Percentiles rank a stretch among this genome's conserved stretches.
Conservation (phyloP, 2,797 vertebrate species). For the Crenichthys baileyi region DNA sequence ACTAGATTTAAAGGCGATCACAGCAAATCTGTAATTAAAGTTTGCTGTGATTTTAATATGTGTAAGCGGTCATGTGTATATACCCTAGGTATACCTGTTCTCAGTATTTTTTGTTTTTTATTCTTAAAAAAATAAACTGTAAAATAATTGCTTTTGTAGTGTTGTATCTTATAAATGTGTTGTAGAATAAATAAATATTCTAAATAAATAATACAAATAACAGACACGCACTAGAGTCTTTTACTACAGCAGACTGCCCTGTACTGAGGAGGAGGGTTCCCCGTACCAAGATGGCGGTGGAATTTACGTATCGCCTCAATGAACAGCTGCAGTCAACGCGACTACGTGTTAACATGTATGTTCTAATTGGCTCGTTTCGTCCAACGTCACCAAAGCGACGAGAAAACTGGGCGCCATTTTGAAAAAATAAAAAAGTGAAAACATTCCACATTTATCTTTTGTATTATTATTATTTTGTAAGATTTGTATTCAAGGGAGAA, state of each 20-base stretch:
- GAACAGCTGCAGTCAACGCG: background rate
- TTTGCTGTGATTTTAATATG: slow-evolving; percentile 13
- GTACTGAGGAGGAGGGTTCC: background rate
- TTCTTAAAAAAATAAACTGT: slow-evolving; percentile 56
- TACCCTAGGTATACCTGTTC: slow-evolving; percentile 5
- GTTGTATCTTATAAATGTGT: background rate
- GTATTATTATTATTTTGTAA: background rate
- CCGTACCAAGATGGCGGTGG: background rate
- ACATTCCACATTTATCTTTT: background rate
- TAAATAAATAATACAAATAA: too few species aligned
- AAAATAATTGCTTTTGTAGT: slow-evolving; percentile 8
- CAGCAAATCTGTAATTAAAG: slow-evolving; percentile 20
- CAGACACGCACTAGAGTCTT: too few species aligned
- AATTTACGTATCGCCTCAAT: background rate
- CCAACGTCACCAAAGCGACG: slow-evolving; percentile 8
- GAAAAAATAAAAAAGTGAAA: slow-evolving; percentile 11
- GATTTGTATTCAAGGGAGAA: background rate
- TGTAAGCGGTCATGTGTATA: slow-evolving; percentile 21
- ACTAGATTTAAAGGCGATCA: slow-evolving; percentile 1
- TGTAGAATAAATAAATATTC: too few species aligned
- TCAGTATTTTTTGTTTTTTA: slow-evolving; percentile 30
- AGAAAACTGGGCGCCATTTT: slow-evolving; percentile 35
- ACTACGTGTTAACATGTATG: background rate
- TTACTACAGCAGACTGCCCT: background rate
- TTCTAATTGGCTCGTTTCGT: background rate